phyloP scores from a whole-genome alignment of 2,888 invertebrate species.

The Pseudococcus jackbeardsleyi region DNA sequence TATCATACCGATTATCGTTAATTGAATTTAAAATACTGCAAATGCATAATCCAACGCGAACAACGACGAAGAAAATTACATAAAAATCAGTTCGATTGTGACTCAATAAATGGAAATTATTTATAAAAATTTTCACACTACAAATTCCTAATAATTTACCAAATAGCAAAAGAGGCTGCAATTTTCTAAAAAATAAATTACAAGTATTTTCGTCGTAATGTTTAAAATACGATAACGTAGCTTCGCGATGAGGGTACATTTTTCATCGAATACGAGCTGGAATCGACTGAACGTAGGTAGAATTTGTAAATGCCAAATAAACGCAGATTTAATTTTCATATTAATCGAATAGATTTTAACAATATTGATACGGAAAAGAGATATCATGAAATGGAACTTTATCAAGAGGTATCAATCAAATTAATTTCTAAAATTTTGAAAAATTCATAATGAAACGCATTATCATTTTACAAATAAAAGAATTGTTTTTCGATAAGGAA shows the following conservation, averaged over 20 bases:
- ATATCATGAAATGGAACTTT: neutral
- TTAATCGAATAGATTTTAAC: neutral
- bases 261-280: neutral
- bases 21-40: neutral
- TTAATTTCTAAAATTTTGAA: neutral
- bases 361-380: neutral
- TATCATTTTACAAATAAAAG: neutral
- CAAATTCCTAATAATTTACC: constrained; percentile 11
- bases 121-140: neutral
- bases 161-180: neutral
- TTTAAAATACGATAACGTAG: neutral
- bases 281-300: neutral
- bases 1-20: neutral
- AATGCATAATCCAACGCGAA: neutral
- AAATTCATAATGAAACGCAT: neutral
- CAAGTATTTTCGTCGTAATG: neutral
- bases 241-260: neutral
- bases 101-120: neutral
- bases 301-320: neutral
- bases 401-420: neutral
- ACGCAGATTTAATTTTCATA: neutral
- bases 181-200: constrained; percentile 28
- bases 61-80: neutral
- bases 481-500: too few relatives aligned
- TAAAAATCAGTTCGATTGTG: neutral